Percentiles rank a stretch among this genome's conserved stretches.
Conservation (phyloP, 2,888 invertebrate species). For the Eubasilissa splendida region DNA sequence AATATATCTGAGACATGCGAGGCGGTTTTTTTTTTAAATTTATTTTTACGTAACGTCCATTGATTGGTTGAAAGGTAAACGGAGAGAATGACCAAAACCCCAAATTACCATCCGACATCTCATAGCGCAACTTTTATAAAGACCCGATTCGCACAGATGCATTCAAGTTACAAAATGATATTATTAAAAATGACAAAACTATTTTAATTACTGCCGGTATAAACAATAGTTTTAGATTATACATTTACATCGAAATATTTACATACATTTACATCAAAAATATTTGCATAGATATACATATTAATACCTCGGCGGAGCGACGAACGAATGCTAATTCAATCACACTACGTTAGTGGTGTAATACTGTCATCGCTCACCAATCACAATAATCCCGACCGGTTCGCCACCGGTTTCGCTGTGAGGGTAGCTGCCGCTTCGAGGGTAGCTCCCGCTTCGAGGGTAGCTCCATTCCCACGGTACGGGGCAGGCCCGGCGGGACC, state of each 20-base stretch:
- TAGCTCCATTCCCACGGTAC: conserved; percentile 43
- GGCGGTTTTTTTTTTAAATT: too few species aligned
- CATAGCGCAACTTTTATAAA: too few species aligned
- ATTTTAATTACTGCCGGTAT: neutral
- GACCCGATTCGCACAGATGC: too few species aligned
- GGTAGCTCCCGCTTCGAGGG: conserved; percentile 24
- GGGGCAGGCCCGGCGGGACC: conserved; percentile 25
- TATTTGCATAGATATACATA: neutral
- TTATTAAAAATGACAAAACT: too few species aligned
- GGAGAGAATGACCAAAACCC: too few species aligned
- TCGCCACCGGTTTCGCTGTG: conserved; percentile 38
- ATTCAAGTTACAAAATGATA: too few species aligned
- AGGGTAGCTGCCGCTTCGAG: conserved; percentile 9
- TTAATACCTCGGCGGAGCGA: neutral
- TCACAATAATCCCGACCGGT: conserved; percentile 38
- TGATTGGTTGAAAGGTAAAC: too few species aligned
- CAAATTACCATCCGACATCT: too few species aligned
- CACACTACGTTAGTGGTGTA: conserved; percentile 19
- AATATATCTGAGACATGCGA: too few species aligned
- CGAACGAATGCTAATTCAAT: conserved; percentile 31
- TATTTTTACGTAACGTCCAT: too few species aligned
- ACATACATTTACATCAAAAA: neutral
- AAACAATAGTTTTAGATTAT: too few species aligned
- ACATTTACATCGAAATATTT: neutral
- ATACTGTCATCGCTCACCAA: conserved; percentile 43